Evolutionary conservation across 2,888 invertebrate species (phyloP).

Genomic region (Mesorhabditis sp.): DNA sequence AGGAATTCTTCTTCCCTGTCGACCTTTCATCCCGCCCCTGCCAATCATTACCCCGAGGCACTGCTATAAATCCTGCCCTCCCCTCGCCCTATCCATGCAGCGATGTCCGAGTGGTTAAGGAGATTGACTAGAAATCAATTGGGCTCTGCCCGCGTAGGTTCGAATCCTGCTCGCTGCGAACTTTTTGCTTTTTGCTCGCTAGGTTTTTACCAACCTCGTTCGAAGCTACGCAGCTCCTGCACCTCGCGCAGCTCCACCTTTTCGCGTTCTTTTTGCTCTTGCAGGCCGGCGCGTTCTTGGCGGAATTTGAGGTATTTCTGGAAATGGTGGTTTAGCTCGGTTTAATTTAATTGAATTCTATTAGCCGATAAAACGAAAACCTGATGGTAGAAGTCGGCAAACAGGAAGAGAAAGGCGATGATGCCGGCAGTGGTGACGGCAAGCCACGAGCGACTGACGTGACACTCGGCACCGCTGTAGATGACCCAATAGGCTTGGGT

Average conservation of each 20-base stretch:
- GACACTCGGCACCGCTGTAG: conserved; percentile 20
- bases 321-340: not conserved
- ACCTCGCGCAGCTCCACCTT: not conserved
- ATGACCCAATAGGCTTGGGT: not conserved
- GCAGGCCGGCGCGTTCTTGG: not conserved
- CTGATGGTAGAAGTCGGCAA: conserved; percentile 32
- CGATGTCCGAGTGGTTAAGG: conserved; percentile 41
- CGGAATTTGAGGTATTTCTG: not conserved
- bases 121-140: conserved; percentile 44
- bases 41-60: too few relatives aligned
- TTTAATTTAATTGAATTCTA: not conserved
- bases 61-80: too few relatives aligned
- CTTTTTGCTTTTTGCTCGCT: not conserved
- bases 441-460: conserved; percentile 19
- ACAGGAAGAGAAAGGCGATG: conserved; percentile 22
- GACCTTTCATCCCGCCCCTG: too few relatives aligned
- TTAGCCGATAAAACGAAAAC: not conserved
- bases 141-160: conserved; percentile 43
- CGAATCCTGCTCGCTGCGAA: conserved; percentile 39
- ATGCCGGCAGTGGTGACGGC: conserved; percentile 20
- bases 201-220: too few relatives aligned
- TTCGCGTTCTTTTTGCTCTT: not conserved
- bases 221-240: too few relatives aligned
- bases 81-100: too few relatives aligned
- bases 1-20: too few relatives aligned